Conservation (phyloP, 2,888 invertebrate species). For the Perithous albicinctus region DNA sequence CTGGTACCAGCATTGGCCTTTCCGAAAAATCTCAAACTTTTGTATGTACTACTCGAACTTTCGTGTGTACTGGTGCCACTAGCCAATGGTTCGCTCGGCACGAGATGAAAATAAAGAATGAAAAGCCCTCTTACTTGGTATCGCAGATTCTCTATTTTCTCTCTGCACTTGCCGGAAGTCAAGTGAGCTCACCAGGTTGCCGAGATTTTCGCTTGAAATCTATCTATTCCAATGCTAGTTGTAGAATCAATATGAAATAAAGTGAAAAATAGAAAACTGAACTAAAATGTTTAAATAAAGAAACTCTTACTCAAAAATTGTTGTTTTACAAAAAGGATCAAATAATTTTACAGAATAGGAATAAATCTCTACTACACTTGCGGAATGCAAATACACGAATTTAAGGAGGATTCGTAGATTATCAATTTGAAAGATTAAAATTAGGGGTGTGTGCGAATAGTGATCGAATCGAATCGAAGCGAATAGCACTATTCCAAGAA, state of each 20-base stretch:
- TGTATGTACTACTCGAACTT: conserved; percentile 55
- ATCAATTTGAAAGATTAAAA: too few species aligned
- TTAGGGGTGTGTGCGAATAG: too few species aligned
- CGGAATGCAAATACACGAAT: too few species aligned
- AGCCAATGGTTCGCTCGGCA: conserved; percentile 40
- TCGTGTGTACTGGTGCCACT: conserved; percentile 37
- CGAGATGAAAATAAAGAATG: conserved; percentile 55
- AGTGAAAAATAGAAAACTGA: too few species aligned
- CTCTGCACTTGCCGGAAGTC: conserved; percentile 1
- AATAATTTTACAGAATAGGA: too few species aligned
- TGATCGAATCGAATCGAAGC: too few species aligned
- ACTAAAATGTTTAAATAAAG: too few species aligned
- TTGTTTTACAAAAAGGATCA: too few species aligned
- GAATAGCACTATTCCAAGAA: too few species aligned
- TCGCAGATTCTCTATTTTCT: background rate
- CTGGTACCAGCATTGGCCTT: conserved; percentile 41
- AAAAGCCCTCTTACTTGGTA: background rate
- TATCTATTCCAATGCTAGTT: background rate
- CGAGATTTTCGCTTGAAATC: background rate
- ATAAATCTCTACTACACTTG: too few species aligned
- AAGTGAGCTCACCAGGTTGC: background rate
- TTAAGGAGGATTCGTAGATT: too few species aligned
- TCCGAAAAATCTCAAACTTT: conserved; percentile 62
- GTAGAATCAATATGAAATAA: background rate
- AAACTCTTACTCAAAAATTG: too few species aligned